Conservation (phyloP, 2,888 invertebrate species). For the Trichopoda pennipes region DNA sequence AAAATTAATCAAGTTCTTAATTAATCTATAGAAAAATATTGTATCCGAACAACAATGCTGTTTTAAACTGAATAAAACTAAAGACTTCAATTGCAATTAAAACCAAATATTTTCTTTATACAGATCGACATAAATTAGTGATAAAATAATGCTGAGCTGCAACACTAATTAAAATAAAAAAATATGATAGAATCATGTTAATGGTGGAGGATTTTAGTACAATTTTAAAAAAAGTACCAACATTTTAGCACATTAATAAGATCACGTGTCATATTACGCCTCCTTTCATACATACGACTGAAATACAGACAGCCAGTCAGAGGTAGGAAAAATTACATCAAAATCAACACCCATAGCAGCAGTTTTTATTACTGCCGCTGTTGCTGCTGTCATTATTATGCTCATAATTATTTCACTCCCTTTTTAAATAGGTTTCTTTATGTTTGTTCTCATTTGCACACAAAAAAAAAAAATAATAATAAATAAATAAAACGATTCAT, state of each 20-base stretch:
- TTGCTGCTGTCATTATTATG: constrained; percentile 36
- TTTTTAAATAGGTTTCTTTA: constrained; percentile 53
- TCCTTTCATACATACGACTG: constrained; percentile 15
- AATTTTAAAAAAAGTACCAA: background rate
- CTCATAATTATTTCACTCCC: constrained; percentile 66
- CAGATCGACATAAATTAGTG: no score
- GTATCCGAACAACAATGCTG: no score
- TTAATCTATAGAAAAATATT: no score
- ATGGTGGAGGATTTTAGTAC: constrained; percentile 12
- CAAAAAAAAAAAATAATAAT: background rate
- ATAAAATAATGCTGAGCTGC: background rate
- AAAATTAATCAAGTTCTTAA: no score
- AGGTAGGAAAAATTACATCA: constrained; percentile 21
- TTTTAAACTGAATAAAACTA: no score
- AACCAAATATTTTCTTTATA: no score
- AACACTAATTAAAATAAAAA: constrained; percentile 28
- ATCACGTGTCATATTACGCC: constrained; percentile 67
- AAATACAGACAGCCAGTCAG: constrained; percentile 16
- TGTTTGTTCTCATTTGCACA: constrained; percentile 39
- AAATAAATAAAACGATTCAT: constrained; percentile 64
- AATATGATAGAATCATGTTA: background rate
- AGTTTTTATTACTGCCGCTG: background rate
- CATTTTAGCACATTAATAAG: constrained; percentile 62
- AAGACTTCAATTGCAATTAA: no score
- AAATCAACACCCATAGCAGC: constrained; percentile 35